phyloP scores from a whole-genome alignment of 2,888 invertebrate genomes.

The Tethea ocularis region DNA sequence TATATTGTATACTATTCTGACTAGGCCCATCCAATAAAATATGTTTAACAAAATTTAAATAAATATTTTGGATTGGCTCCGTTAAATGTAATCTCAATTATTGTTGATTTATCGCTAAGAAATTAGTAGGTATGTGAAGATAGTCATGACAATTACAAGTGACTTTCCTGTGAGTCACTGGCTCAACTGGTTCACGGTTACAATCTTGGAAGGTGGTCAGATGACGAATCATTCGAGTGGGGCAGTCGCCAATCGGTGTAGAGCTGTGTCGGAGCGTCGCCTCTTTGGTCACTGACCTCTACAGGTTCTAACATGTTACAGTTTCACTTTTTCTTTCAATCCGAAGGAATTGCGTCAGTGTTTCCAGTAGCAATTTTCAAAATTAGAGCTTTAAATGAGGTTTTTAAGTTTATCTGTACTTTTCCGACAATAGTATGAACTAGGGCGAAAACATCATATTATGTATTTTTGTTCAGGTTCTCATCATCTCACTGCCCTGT shows the following conservation, averaged over 20 bases:
- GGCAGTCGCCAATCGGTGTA: conserved; percentile 60
- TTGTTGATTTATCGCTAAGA: too few species aligned
- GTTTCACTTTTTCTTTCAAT: conserved; percentile 76
- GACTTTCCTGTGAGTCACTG: conserved; percentile 45
- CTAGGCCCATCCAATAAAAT: background rate
- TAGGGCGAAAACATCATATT: too few species aligned
- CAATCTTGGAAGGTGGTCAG: conserved; percentile 51
- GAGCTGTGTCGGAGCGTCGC: conserved; percentile 37
- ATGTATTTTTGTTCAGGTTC: too few species aligned
- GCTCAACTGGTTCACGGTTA: conserved; percentile 38
- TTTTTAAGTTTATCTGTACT: background rate
- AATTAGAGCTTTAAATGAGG: background rate
- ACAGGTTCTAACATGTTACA: conserved; percentile 80
- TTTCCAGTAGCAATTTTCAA: background rate
- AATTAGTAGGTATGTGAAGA: background rate
- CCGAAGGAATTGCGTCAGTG: conserved; percentile 13
- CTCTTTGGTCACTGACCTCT: conserved; percentile 76
- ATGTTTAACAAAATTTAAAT: too few species aligned
- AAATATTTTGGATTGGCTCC: too few species aligned
- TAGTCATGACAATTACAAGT: conserved; percentile 24
- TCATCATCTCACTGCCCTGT: too few species aligned
- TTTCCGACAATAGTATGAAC: background rate
- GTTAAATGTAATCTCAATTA: too few species aligned
- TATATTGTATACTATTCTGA: too few species aligned
- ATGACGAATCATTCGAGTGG: conserved; percentile 71